These are phyloP conservation scores for Arctopsyche grandis DNA, from an alignment of 1,140 invertebrate genomes.

Conservation along the genomic window DNA sequence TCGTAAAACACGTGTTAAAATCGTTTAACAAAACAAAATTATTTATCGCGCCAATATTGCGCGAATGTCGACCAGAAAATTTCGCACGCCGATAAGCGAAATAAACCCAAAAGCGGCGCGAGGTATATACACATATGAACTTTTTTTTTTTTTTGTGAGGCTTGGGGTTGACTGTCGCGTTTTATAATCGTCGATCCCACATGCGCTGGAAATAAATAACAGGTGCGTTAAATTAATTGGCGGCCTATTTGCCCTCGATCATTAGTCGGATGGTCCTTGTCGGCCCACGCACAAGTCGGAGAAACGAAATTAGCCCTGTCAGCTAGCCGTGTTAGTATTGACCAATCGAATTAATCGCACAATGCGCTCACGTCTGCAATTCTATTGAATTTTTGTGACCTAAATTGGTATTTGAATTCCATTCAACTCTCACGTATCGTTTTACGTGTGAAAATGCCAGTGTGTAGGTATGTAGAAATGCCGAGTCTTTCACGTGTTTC, in stretches of 20 bases:
- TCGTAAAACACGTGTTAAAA: background rate
- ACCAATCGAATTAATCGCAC: background rate
- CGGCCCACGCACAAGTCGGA: background rate
- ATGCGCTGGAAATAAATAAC: background rate
- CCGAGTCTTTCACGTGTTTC: background rate
- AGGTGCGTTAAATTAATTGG: constrained; percentile 35
- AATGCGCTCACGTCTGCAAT: constrained; percentile 33
- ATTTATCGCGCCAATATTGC: background rate
- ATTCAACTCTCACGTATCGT: background rate
- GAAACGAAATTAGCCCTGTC: background rate
- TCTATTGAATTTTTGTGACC: constrained; percentile 21
- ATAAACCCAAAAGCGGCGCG: background rate
- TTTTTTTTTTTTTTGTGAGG: background rate
- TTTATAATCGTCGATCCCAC: background rate
- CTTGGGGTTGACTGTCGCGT: background rate
- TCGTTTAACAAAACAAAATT: constrained; percentile 18
- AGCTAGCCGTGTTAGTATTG: constrained; percentile 10
- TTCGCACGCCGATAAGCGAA: too few relatives aligned
- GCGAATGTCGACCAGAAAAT: background rate
- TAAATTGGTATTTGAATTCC: background rate
- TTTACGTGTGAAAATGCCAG: background rate
- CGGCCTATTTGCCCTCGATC: constrained; percentile 32
- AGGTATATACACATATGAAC: too few relatives aligned
- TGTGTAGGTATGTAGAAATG: background rate
- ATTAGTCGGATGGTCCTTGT: constrained; percentile 13